Evolutionary conservation across 2,113 vertebrate species (phyloP), one percentile per base, ranked within the genome.

Genomic region (Crotalus horridus): DNA sequence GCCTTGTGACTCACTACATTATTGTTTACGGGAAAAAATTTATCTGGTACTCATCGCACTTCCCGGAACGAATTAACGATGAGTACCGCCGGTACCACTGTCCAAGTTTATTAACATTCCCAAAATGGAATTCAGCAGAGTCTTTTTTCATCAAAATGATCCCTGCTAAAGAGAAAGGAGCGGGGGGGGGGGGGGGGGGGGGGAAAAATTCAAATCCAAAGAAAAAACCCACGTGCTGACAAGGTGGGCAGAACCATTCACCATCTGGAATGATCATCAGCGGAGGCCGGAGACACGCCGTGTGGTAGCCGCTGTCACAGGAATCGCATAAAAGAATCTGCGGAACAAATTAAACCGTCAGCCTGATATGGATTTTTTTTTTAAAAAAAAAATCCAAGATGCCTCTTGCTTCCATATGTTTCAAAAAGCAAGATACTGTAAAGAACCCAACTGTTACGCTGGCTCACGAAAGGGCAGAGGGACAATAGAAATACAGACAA

Each of bases 201-300:
- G n/a, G n/a, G n/a, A n/a, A n/a, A n/a, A 64, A 56, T 48, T 7
- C 1, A 17, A 81, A 8, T 0, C 11, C 59, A 89, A 54, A 33
- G 2, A 56, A 59, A 48, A 64, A 48, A 21, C 98, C 94, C 98
- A 99, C 99, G 13, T 99, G 99, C 94, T 99, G 99, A 96, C 99
- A 99, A 26, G 99, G 99, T 0, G 99, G 99, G 95, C 99, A 99
- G 97, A 99, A 99, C 99, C 99, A 99, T 93, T 99, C 98, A 97
- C 99, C 99, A 0, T 99, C 99, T 0, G 99, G 99, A 93, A 99
- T 99, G 93, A 99, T 96, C 99, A 99, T 99, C 94, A 99, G 96
- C 0, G 99, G 99, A 12, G 99, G 99, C 3, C 99, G 98, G 90
- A 99, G 98, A 92, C 99, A 99, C 93, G 99, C 99, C 0, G 99